Evolutionary conservation across 2,888 invertebrate genomes (phyloP), one percentile per base, ranked within the genome.

Genomic region (Cacoxenus indagator): DNA sequence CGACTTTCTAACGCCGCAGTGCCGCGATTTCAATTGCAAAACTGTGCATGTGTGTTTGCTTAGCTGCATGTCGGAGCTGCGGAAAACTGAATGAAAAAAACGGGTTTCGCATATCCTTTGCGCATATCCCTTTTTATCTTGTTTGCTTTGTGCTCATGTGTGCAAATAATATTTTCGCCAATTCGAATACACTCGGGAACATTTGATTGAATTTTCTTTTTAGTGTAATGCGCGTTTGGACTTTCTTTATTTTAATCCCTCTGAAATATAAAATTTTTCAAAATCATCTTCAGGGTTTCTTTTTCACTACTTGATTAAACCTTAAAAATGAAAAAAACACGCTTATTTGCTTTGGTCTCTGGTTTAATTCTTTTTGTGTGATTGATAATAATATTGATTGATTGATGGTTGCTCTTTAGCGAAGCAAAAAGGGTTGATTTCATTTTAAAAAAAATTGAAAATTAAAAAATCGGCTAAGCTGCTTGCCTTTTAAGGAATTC

Each of bases 401-500:
- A 82, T 80, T 72, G 84, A 76, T 78, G 78, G 68, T 73, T 76
- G 73, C 70, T 69, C 62, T 2, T 9, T n/a, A n/a, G 4, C 2
- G 17, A 2, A 22, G 4, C 14, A 3, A n/a, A 57, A 59, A 59
- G 59, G 59, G 59, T 74, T 72, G 70, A 65, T 61, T n/a, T 54
- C 43, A 73, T 9, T 59, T 83, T n/a, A n/a, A n/a, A n/a, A n/a
- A n/a, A n/a, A n/a, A 81, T 79, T 67, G 68, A 73, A 82, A 82
- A 82, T 82, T 82, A 82, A n/a, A 80, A 81, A 81, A 81, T 73
- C 75, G 67, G 84, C 82, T 81, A 83, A 78, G n/a, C n/a, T n/a
- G n/a, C n/a, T n/a, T n/a, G n/a, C n/a, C n/a, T n/a, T n/a, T n/a
- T n/a, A 75, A 74, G 69, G 73, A 64, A 75, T 75, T 78, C 71